phyloP scores from a whole-genome alignment of 2,113 vertebrate genomes.

The Proterorhinus semilunaris region DNA sequence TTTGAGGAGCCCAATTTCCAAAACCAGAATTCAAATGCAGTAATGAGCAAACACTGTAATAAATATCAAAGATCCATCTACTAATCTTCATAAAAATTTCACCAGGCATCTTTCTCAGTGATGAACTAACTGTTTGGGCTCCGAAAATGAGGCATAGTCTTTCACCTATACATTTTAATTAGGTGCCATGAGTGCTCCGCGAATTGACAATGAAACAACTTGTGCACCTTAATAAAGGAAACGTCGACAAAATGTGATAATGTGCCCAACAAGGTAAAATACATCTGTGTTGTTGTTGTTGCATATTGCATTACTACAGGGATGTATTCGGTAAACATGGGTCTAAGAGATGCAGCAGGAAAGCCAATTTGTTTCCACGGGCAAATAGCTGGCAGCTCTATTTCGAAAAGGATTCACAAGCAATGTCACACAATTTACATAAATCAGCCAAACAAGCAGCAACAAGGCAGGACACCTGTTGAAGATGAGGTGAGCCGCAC shows the following conservation, averaged over 20 bases:
- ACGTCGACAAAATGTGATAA: not conserved
- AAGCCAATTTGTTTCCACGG: no score
- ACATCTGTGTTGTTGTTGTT: no score
- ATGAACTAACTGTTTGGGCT: constrained; percentile 36
- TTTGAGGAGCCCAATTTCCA: constrained; percentile 2
- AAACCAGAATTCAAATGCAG: constrained; percentile 1
- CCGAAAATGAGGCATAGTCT: constrained; percentile 47
- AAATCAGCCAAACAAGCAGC: no score
- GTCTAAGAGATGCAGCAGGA: no score
- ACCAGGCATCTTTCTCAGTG: constrained; percentile 36
- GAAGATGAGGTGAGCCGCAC: no score
- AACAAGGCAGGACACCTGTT: no score
- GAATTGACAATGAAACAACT: constrained; percentile 25
- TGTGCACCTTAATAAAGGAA: not conserved
- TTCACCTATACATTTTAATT: constrained; percentile 44
- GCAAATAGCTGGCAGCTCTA: no score
- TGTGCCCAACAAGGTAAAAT: no score
- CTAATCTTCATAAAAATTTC: constrained; percentile 48
- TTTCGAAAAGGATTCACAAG: no score
- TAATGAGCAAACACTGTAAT: constrained; percentile 26
- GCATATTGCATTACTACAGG: no score
- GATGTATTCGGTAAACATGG: no score
- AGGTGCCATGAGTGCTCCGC: constrained; percentile 19
- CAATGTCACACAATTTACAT: no score
- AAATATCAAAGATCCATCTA: constrained; percentile 43